Evolutionary conservation across 2,113 vertebrate genomes (phyloP).

Genomic region (Amblyornis subalaris): DNA sequence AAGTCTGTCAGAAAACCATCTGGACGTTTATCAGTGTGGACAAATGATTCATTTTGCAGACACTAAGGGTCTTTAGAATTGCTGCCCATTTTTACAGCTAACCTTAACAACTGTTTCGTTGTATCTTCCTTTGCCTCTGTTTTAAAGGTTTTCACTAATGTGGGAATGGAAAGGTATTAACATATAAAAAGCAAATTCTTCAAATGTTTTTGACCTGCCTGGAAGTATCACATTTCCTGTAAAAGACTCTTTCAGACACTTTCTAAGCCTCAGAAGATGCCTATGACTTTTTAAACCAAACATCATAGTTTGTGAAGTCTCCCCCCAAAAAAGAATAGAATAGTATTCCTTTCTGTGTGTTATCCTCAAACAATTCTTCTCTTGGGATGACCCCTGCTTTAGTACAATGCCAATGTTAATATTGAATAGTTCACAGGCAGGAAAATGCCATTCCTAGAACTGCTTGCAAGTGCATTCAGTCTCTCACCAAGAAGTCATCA

Average conservation of each 20-base stretch:
- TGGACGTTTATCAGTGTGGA: not conserved
- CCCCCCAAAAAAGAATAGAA: not conserved
- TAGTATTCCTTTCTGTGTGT: not conserved
- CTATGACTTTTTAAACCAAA: not conserved
- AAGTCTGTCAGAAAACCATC: not conserved
- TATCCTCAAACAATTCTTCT: not conserved
- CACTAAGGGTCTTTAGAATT: not conserved
- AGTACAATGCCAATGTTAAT: not conserved
- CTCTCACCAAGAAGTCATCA: not conserved
- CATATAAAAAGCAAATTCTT: not conserved
- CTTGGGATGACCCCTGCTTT: not conserved
- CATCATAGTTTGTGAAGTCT: accelerated
- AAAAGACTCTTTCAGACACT: not conserved
- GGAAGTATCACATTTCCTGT: not conserved
- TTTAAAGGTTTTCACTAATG: not conserved
- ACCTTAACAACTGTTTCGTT: not conserved
- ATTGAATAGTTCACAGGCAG: not conserved
- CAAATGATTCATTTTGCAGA: not conserved
- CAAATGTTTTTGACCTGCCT: not conserved
- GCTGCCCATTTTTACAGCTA: not conserved
- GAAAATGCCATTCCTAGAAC: not conserved
- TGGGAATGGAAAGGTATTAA: not conserved
- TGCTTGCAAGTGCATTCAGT: not conserved
- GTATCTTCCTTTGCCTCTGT: not conserved
- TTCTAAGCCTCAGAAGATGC: not conserved